Evolutionary conservation across 2,113 vertebrate species (phyloP).

Genomic region (Osmerus eperlanus): DNA sequence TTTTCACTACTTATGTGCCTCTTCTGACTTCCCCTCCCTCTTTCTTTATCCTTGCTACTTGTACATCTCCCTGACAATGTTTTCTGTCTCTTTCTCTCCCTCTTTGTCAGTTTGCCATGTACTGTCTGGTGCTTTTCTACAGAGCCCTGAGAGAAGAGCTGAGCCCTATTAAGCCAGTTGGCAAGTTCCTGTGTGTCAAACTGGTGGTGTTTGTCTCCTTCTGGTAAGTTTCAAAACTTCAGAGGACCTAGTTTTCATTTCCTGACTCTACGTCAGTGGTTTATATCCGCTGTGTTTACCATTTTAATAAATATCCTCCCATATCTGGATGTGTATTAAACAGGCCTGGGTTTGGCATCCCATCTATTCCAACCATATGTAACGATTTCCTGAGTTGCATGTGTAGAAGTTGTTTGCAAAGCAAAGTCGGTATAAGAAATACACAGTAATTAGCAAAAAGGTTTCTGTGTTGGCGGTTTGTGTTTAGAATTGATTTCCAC

Average conservation of each 20-base stretch:
- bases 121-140: conserved; percentile 96
- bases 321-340: background rate
- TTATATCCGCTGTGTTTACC: background rate
- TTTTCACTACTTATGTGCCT: no score
- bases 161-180: conserved; percentile 90
- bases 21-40: background rate
- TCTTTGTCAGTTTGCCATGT: conserved; percentile 91
- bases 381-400: background rate
- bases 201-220: conserved; percentile 98
- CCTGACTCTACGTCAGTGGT: conserved; percentile 3
- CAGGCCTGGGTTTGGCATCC: background rate
- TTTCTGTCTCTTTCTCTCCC: background rate
- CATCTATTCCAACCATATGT: background rate
- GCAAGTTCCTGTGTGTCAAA: conserved; percentile 98
- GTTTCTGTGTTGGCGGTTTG: background rate
- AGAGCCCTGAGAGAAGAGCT: conserved; percentile 90
- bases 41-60: background rate
- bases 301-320: background rate
- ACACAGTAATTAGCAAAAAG: background rate
- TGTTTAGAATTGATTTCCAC: background rate
- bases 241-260: no score
- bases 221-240: conserved; percentile 76
- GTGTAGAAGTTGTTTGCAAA: conserved; percentile 5
- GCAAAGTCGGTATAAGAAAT: background rate
- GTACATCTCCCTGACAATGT: background rate